Conservation (phyloP, 2,113 vertebrate genomes). For the Copsychus sechellarum region DNA sequence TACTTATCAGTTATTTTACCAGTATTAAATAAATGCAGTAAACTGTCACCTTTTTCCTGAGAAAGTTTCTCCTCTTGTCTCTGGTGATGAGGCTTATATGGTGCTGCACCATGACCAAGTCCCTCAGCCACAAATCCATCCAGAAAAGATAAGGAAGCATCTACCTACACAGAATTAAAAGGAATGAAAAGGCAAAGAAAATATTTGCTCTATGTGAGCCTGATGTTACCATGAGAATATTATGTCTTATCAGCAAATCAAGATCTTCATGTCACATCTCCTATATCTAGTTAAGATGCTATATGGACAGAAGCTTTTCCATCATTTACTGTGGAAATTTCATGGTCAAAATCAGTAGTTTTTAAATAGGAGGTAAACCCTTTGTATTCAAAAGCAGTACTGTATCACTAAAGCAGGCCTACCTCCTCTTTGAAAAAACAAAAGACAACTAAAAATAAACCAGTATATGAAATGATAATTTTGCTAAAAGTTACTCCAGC, state of each 20-base stretch:
- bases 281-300: neutral
- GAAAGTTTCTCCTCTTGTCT: slow-evolving; percentile 88
- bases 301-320: neutral
- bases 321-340: neutral
- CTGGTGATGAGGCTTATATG: slow-evolving; percentile 94
- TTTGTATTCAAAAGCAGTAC: neutral
- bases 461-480: neutral
- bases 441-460: neutral
- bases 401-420: neutral
- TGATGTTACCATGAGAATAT: neutral
- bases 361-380: neutral
- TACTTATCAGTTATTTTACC: neutral
- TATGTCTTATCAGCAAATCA: neutral
- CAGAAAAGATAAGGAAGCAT: slow-evolving; percentile 95
- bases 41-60: slow-evolving; percentile 85
- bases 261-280: neutral
- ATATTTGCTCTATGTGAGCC: neutral
- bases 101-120: slow-evolving; percentile 85
- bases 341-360: neutral
- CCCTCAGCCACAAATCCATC: slow-evolving; percentile 95
- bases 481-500: neutral
- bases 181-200: neutral
- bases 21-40: neutral
- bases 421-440: neutral
- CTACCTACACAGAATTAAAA: slow-evolving; percentile 78